Percentiles rank a stretch among this genome's conserved stretches.
Evolutionary conservation across 2,113 vertebrate genomes (phyloP).

Genomic region (Meriones unguiculatus): DNA sequence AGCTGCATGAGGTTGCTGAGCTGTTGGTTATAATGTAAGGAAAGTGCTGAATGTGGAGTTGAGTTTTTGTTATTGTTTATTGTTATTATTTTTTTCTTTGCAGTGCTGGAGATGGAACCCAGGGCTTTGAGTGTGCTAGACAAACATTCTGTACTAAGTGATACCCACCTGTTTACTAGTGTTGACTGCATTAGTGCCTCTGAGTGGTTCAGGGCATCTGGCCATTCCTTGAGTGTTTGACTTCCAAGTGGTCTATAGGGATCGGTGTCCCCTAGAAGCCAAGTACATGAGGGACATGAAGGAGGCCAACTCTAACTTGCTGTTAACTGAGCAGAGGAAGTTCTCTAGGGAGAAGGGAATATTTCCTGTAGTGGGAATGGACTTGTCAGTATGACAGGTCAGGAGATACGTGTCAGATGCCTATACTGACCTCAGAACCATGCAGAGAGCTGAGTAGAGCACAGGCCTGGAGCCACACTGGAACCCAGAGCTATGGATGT

Average conservation of each 20-base stretch:
- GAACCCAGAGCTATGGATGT: conserved; percentile 51
- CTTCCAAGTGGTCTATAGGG: not conserved
- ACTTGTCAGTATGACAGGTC: not conserved
- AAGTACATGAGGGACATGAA: rapidly evolving
- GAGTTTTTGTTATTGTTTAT: not conserved
- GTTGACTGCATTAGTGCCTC: not conserved
- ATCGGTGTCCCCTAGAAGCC: not conserved
- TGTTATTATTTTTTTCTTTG: not conserved
- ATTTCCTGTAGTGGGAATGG: not conserved
- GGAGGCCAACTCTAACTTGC: not conserved
- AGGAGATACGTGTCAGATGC: not conserved
- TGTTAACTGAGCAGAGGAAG: not conserved
- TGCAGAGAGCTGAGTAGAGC: not conserved
- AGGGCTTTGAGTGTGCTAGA: not conserved
- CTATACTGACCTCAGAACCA: not conserved
- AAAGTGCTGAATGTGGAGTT: not conserved
- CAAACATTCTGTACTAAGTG: not conserved
- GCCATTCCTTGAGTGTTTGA: not conserved
- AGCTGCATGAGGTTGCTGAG: not conserved
- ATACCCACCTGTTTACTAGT: not conserved
- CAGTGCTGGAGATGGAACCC: not conserved
- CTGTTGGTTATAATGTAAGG: not conserved
- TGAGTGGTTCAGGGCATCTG: not conserved
- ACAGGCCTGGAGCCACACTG: conserved; percentile 71
- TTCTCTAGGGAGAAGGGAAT: not conserved